Base-by-base conservation (phyloP, 2,797 vertebrate genomes). In the Squalus acanthias region DNA sequence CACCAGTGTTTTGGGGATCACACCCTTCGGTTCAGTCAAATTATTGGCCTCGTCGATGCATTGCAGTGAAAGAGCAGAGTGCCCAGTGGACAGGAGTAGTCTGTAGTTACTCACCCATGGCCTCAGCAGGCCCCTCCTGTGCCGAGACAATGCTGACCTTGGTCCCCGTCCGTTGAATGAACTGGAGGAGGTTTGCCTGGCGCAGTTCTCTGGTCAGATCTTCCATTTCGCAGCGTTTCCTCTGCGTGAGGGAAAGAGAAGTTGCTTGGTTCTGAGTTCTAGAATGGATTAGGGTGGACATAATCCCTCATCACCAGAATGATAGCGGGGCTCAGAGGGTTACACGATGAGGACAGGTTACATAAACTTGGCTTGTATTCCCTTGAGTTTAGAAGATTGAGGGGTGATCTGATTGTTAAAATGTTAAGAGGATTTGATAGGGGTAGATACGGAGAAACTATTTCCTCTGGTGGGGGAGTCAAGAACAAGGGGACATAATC, bases 221-320 rank as follows among this genome's bases (percentile, higher is more conserved):
- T 57, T 96, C 96, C 67, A 79, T 70, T 22, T 96, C 96, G 33
- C 70, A 67, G 7, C 57, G 89, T 67, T 96, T 96, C 89, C 74
- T 96, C 96, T 96, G 96, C 12, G 60, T 20, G 69, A 74, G 69
- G 94, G 24, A 93, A 95, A 95, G 29, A 95, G 15, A 95, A 76
- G 46, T 33, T 57, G 94, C 57, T 72, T 94, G 92, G 10, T 67
- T 67, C 24, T 26, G 6, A 22, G 17, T 57, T 57, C 22, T 53
- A 60, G 22, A 57, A n/a, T 60, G 9, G 1, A 53, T 50, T 69
- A 8, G 5, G 24, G 26, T 29, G 24, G 1, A 9, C 4, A 9
- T 29, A 8, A 46, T 6, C 69, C 46, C 22, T 33, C 69, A 53
- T 74, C 50, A 29, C 24, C 12, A 60, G 70, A 53, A 95, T 74